Percentiles rank a stretch among this genome's conserved stretches.
phyloP scores from a whole-genome alignment of 1,140 invertebrate genomes.

The Drosophila paulistorum region DNA sequence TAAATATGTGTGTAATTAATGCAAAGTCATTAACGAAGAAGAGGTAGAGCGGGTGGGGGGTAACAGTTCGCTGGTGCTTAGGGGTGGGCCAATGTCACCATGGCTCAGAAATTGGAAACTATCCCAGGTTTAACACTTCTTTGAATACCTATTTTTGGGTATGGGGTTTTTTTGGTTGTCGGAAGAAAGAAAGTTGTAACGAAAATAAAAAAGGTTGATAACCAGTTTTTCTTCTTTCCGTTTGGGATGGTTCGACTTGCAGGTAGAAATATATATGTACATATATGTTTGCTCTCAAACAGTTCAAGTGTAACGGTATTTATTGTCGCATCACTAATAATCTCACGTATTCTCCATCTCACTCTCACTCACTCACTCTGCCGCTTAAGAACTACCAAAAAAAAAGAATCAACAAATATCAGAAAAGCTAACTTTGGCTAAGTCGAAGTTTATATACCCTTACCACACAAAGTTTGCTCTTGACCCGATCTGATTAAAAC shows the following conservation, averaged over 20 bases:
- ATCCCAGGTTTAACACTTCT: not conserved
- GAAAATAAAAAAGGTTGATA: conserved; percentile 6
- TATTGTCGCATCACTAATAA: conserved; percentile 11
- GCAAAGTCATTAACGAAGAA: conserved; percentile 39
- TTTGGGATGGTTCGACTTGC: not conserved
- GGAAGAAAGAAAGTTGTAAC: conserved; percentile 9
- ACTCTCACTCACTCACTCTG: no score
- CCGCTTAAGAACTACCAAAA: conserved; percentile 5
- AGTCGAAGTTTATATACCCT: no score
- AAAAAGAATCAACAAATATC: not conserved
- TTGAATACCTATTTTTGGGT: not conserved
- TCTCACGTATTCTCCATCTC: not conserved
- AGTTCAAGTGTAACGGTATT: conserved; percentile 8
- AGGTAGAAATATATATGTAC: not conserved
- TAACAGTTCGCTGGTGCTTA: not conserved
- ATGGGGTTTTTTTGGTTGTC: not conserved
- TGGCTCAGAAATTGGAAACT: conserved; percentile 13
- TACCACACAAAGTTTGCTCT: no score
- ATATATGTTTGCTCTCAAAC: not conserved
- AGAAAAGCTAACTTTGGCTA: no score
- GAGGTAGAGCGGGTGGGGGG: not conserved
- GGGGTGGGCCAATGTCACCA: conserved; percentile 16
- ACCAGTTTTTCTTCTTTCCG: conserved; percentile 10
- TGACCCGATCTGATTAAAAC: no score
- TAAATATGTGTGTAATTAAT: conserved; percentile 28